Conservation (phyloP, 2,797 vertebrate species). For the Sebastes nivosus region DNA sequence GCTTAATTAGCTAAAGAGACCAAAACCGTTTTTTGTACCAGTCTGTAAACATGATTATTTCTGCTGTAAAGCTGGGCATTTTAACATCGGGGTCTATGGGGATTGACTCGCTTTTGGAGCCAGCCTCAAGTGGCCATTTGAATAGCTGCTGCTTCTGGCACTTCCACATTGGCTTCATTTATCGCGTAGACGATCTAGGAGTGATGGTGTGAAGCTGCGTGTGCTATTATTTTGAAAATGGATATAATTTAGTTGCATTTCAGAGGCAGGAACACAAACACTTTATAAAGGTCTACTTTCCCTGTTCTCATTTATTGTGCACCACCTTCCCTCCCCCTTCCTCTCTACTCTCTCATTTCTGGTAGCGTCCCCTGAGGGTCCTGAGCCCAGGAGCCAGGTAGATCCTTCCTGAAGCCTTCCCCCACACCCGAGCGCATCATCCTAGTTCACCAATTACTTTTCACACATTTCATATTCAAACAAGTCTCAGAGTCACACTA, state of each 20-base stretch:
- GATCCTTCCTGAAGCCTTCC: slow-evolving; percentile 20
- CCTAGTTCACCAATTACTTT: neutral
- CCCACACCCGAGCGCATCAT: neutral
- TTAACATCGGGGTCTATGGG: neutral
- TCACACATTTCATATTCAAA: neutral
- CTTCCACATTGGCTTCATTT: too few relatives aligned
- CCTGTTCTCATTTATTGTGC: neutral
- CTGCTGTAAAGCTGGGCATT: neutral
- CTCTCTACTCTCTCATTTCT: slow-evolving; percentile 12
- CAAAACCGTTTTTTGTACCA: neutral
- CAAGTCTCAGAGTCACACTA: neutral
- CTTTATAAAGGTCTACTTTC: neutral
- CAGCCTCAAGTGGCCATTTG: neutral
- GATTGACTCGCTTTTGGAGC: neutral
- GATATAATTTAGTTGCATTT: neutral
- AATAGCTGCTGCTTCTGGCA: too few relatives aligned
- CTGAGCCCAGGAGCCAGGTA: neutral
- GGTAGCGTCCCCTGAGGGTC: neutral
- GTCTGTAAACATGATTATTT: neutral
- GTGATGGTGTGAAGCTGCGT: neutral
- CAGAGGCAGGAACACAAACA: neutral
- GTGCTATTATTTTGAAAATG: neutral
- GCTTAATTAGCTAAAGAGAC: neutral
- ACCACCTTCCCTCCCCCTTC: neutral
- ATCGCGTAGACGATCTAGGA: neutral